These are phyloP conservation scores for Vollenhovia emeryi DNA, from an alignment of 1,140 invertebrate species.

Conservation along the genomic window DNA sequence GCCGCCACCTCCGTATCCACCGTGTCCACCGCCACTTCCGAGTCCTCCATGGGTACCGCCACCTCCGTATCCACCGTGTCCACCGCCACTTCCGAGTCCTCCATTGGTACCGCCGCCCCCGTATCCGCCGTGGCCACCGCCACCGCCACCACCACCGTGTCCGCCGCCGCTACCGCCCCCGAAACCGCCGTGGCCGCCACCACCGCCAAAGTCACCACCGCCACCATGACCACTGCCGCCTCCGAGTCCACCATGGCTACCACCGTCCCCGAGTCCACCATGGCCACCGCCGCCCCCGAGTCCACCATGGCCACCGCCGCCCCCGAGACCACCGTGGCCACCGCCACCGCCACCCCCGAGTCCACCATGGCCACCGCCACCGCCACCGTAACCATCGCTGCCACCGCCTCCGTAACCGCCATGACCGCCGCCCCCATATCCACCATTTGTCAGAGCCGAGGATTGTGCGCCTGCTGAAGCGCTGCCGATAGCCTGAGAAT, in stretches of 20 bases:
- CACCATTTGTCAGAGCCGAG: slow-evolving; percentile 45
- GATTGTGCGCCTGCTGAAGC: slow-evolving; percentile 56
- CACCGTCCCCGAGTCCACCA: not conserved
- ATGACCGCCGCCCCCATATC: not conserved
- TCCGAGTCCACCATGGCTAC: not conserved
- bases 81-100: slow-evolving; percentile 7
- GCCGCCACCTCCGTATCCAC: slow-evolving; percentile 3
- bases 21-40: slow-evolving; percentile 27
- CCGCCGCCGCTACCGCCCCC: not conserved
- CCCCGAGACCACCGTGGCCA: slow-evolving; percentile 18
- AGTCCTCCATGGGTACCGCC: slow-evolving; percentile 1
- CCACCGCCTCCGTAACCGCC: too few relatives aligned
- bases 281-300: not conserved
- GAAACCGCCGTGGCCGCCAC: not conserved
- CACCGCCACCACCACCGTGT: slow-evolving; percentile 7
- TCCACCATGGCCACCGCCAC: slow-evolving; percentile 6
- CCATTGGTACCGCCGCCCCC: slow-evolving; percentile 33
- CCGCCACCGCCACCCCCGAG: slow-evolving; percentile 23
- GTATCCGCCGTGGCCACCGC: slow-evolving; percentile 20
- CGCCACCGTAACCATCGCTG: not conserved
- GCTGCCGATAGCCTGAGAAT: slow-evolving; percentile 60
- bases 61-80: not conserved
- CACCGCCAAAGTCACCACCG: not conserved
- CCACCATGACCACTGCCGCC: not conserved
- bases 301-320: slow-evolving; percentile 10